Conservation (phyloP, 2,888 invertebrate species). For the Ophioninae sp. region DNA sequence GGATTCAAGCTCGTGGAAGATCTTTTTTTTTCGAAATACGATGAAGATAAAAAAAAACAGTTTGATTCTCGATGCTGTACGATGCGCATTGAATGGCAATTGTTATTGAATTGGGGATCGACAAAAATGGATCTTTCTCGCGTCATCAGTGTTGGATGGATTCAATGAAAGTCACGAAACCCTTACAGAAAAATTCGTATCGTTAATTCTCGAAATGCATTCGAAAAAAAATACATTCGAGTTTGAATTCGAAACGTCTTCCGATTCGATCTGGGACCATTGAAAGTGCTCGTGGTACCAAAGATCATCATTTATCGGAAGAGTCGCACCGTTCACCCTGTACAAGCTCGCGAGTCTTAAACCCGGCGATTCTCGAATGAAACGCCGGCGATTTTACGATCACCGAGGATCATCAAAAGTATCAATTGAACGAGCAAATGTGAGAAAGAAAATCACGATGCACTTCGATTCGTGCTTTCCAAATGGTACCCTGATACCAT, state of each 20-base stretch:
- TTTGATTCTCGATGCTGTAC: neutral
- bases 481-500: slow-evolving; percentile 31
- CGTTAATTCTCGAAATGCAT: slow-evolving; percentile 42
- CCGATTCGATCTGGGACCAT: slow-evolving; percentile 35
- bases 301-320: slow-evolving; percentile 47
- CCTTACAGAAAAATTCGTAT: slow-evolving; percentile 29
- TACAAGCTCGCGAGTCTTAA: slow-evolving; percentile 30
- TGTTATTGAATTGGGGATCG: neutral
- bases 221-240: neutral
- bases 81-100: slow-evolving; percentile 4
- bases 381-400: slow-evolving; percentile 27
- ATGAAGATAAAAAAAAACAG: neutral
- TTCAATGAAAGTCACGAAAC: neutral
- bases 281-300: neutral
- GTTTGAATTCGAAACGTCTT: slow-evolving; percentile 20
- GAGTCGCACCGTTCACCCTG: slow-evolving; percentile 46
- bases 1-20: neutral
- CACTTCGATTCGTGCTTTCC: slow-evolving; percentile 42
- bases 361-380: slow-evolving; percentile 39
- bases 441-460: slow-evolving; percentile 22
- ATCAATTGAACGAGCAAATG: neutral
- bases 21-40: neutral
- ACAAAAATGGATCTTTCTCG: neutral
- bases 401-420: neutral
- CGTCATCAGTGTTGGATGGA: neutral